Percentiles rank a stretch among this genome's conserved stretches.
phyloP scores from a whole-genome alignment of 2,797 vertebrate genomes.

The Rallus crepitans region DNA sequence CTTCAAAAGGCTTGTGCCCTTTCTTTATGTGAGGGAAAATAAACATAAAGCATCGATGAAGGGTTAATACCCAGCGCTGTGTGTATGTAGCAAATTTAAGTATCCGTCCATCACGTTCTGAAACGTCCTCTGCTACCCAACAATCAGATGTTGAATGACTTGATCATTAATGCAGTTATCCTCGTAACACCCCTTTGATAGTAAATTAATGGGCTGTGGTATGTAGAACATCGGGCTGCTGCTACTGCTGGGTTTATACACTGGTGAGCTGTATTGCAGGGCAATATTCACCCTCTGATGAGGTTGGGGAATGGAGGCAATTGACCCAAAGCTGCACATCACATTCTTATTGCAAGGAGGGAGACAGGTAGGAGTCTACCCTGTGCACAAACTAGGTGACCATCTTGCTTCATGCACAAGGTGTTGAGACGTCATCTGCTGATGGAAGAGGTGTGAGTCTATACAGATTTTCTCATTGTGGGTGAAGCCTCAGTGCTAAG shows the following conservation, averaged over 20 bases:
- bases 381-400: neutral
- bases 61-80: neutral
- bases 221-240: slow-evolving; percentile 9
- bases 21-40: neutral
- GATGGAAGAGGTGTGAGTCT: neutral
- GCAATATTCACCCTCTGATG: neutral
- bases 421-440: neutral
- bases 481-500: neutral
- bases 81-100: neutral
- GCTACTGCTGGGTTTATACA: slow-evolving; percentile 8
- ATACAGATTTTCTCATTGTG: rapidly evolving
- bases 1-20: neutral
- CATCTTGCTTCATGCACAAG: neutral
- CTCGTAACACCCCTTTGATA: slow-evolving; percentile 48
- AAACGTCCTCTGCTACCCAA: neutral
- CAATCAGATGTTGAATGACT: neutral
- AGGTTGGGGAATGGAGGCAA: neutral
- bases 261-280: neutral
- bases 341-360: neutral
- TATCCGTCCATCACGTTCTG: neutral
- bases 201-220: slow-evolving; percentile 69
- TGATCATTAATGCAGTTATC: slow-evolving; percentile 13
- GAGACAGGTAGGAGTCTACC: neutral
- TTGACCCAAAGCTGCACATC: neutral
- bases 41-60: neutral